Evolutionary conservation across 2,888 invertebrate genomes (phyloP).

Genomic region (Archaeoteleia sp.): DNA sequence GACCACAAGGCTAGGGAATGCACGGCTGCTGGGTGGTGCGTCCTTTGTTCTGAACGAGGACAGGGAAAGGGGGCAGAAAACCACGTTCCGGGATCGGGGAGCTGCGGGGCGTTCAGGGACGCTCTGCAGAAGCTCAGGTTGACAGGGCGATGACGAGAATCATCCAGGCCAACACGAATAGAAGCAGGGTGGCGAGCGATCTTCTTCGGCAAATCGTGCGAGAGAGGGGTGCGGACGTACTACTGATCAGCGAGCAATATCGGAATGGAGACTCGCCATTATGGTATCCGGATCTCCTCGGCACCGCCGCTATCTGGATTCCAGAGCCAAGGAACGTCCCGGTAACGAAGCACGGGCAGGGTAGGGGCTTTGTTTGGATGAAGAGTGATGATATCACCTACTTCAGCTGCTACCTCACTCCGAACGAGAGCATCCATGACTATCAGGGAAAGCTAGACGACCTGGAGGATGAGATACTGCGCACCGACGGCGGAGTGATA

Average conservation of each 20-base stretch:
- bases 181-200: constrained; percentile 29
- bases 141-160: too few relatives aligned
- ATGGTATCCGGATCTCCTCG: constrained; percentile 29
- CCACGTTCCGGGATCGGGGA: constrained; percentile 30
- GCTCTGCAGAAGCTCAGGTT: too few relatives aligned
- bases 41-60: background rate
- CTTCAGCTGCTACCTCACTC: constrained; percentile 12
- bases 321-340: background rate
- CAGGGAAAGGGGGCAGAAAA: background rate
- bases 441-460: background rate
- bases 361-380: constrained; percentile 31
- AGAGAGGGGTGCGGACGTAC: constrained; percentile 20
- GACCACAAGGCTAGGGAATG: constrained; percentile 14
- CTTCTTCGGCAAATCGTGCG: too few relatives aligned
- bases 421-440: background rate
- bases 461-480: constrained; percentile 13
- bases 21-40: background rate
- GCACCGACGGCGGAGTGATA: constrained; percentile 10
- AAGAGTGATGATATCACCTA: constrained; percentile 4
- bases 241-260: constrained; percentile 49
- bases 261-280: background rate
- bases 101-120: too few relatives aligned
- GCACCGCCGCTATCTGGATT: constrained; percentile 42
- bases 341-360: background rate
- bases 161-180: constrained; percentile 45